These are phyloP conservation scores for Mizuhopecten yessoensis DNA, from an alignment of 1,140 invertebrate genomes.

Conservation along the genomic window DNA sequence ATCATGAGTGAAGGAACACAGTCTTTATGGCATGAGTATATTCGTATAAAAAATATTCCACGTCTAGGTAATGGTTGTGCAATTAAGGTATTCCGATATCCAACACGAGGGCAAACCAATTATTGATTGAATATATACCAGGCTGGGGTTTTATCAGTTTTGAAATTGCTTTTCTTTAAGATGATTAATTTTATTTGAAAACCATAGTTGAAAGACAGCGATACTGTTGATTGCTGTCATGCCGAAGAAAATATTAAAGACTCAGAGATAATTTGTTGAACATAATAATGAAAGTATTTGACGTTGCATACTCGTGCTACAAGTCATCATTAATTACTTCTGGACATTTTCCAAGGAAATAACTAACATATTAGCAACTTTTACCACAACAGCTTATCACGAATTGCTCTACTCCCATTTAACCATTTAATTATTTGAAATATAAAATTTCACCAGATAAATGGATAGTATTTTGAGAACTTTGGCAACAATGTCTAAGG, in stretches of 20 bases:
- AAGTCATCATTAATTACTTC: neutral
- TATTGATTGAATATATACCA: too few species aligned
- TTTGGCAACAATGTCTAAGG: neutral
- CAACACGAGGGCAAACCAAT: too few species aligned
- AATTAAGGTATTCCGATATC: too few species aligned
- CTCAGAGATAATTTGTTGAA: neutral
- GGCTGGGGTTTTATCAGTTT: neutral
- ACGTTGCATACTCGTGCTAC: neutral
- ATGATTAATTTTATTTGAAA: neutral
- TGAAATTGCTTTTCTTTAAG: neutral
- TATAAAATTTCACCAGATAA: slow-evolving; percentile 20
- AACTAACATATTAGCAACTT: slow-evolving; percentile 21
- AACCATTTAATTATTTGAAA: slow-evolving; percentile 40
- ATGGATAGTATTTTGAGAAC: neutral
- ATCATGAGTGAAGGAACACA: too few species aligned
- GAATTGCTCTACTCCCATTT: neutral
- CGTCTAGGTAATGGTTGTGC: too few species aligned
- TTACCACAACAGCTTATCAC: slow-evolving; percentile 24
- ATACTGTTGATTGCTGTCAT: neutral
- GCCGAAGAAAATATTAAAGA: neutral
- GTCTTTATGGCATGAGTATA: too few species aligned
- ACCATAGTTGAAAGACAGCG: neutral
- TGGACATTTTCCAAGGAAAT: slow-evolving; percentile 8
- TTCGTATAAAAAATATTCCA: too few species aligned
- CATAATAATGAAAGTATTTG: neutral